phyloP scores from a whole-genome alignment of 2,113 vertebrate species.

The Engraulis encrasicolus region DNA sequence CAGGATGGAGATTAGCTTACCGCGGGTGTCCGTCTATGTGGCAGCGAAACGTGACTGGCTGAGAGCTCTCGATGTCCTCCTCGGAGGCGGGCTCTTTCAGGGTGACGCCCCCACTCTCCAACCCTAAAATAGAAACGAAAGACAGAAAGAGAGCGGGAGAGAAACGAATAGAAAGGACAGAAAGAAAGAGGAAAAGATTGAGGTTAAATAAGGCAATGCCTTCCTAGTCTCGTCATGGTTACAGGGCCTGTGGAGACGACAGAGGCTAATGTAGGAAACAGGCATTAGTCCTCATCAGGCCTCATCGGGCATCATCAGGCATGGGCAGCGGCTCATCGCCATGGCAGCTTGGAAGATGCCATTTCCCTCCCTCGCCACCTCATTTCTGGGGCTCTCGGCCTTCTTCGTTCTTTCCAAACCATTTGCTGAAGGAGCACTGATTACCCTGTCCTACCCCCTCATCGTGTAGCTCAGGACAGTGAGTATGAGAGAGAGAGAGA shows the following conservation, averaged over 20 bases:
- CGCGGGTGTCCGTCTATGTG: constrained; percentile 95
- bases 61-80: constrained; percentile 87
- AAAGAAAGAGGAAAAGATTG: neutral
- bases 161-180: no score
- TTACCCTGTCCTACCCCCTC: no score
- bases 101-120: constrained; percentile 87
- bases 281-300: no score
- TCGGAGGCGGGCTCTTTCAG: constrained; percentile 84
- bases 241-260: neutral
- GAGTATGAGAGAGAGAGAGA: no score
- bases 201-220: constrained; percentile 7
- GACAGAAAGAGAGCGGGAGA: constrained; percentile 16
- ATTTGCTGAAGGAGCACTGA: neutral
- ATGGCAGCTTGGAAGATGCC: constrained; percentile 33
- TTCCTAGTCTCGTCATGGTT: neutral
- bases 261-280: constrained; percentile 49
- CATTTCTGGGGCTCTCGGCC: neutral
- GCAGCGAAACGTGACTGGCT: constrained; percentile 84
- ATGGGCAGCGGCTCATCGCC: constrained; percentile 20
- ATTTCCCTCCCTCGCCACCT: neutral
- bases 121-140: constrained; percentile 76
- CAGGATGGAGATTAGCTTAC: constrained; percentile 76
- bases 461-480: no score
- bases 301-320: neutral
- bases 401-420: neutral